phyloP scores from a whole-genome alignment of 64 coral and sea anemone species.

The Pocillopora verrucosa region DNA sequence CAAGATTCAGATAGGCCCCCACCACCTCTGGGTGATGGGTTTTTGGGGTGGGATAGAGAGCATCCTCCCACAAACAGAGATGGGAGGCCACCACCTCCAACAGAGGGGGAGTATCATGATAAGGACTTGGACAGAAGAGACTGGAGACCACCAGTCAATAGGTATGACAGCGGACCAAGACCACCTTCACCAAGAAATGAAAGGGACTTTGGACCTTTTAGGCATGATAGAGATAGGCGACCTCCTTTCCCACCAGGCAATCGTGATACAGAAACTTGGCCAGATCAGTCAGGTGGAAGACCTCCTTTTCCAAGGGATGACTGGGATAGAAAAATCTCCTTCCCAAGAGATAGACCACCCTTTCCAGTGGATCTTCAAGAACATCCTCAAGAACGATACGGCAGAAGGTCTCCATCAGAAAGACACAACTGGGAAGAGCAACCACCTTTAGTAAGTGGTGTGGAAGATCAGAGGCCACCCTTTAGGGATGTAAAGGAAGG shows the following conservation, averaged over 20 bases:
- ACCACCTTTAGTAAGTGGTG: slow-evolving; percentile 4
- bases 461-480: neutral
- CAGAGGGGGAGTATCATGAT: neutral
- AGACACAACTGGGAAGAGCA: neutral
- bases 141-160: slow-evolving; percentile 3
- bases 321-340: neutral
- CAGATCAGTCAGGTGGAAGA: neutral
- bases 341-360: neutral
- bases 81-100: slow-evolving; percentile 8
- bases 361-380: neutral
- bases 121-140: slow-evolving; percentile 20
- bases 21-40: slow-evolving; percentile 1
- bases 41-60: neutral
- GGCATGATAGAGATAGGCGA: neutral
- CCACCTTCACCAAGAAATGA: slow-evolving; percentile 18
- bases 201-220: neutral
- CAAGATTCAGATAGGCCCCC: slow-evolving; percentile 11
- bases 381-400: neutral
- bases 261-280: slow-evolving; percentile 9
- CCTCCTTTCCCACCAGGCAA: slow-evolving; percentile 12
- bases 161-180: slow-evolving; percentile 1
- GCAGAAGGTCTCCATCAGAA: no score
- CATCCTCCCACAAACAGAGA: slow-evolving; percentile 22
- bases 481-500: slow-evolving; percentile 42
- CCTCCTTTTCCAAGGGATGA: slow-evolving; percentile 12